phyloP scores from a whole-genome alignment of 2,888 invertebrate species.

The Xanthorhoe designata region DNA sequence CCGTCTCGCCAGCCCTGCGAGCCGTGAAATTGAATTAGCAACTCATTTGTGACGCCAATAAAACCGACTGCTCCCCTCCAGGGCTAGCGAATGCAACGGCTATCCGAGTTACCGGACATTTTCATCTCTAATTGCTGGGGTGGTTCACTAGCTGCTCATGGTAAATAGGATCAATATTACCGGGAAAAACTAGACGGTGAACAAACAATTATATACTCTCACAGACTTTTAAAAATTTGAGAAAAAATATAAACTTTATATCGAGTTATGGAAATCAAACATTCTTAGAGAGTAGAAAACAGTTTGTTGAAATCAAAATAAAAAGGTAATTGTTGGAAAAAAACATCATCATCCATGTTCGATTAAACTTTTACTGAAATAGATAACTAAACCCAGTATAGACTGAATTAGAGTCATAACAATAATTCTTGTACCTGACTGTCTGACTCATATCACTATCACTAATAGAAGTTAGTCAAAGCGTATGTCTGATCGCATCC shows the following conservation, averaged over 20 bases:
- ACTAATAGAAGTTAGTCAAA: conserved; percentile 64
- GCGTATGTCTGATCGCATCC: conserved; percentile 69
- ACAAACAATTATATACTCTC: neutral
- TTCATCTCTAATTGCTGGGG: conserved; percentile 37
- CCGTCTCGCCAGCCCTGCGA: conserved; percentile 52
- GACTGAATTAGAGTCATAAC: conserved; percentile 10
- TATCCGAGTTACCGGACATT: conserved; percentile 23
- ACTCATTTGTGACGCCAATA: conserved; percentile 85
- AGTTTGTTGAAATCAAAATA: too few species aligned
- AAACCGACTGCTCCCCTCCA: conserved; percentile 65
- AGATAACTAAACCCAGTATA: conserved; percentile 1
- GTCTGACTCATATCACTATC: conserved; percentile 31
- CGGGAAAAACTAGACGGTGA: neutral
- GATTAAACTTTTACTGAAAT: neutral
- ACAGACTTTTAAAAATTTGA: neutral
- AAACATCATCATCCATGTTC: neutral
- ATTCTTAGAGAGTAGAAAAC: neutral
- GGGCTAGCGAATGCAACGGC: conserved; percentile 41
- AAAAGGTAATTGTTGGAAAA: too few species aligned
- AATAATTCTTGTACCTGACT: conserved; percentile 36
- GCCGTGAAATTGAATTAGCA: conserved; percentile 85
- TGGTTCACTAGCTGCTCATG: conserved; percentile 6
- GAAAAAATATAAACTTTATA: too few species aligned
- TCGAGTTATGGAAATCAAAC: neutral
- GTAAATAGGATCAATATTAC: neutral